Evolutionary conservation across 2,888 invertebrate species (phyloP).

Genomic region (Kryphioiulus occultus): DNA sequence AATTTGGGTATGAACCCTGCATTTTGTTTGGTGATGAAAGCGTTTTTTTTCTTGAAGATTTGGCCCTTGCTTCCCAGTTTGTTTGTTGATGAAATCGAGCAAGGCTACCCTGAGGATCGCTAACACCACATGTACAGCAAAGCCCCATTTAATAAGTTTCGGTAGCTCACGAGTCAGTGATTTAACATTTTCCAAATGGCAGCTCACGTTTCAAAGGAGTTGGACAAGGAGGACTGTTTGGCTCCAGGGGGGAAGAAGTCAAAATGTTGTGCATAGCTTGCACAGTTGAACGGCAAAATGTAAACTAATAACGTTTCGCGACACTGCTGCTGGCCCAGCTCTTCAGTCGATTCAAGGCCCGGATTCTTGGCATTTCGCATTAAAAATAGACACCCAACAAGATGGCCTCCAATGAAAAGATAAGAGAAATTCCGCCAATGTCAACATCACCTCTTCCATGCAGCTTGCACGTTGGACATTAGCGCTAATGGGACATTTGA

Average conservation of each 20-base stretch:
- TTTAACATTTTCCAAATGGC: background rate
- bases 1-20: too few species aligned
- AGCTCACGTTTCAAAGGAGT: background rate
- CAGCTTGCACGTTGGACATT: background rate
- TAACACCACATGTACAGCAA: background rate
- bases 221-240: conserved; percentile 10
- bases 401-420: conserved; percentile 18
- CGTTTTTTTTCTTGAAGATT: too few species aligned
- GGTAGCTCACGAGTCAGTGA: background rate
- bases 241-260: background rate
- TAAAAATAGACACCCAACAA: conserved; percentile 17
- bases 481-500: background rate
- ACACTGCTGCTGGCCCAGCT: background rate
- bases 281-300: background rate
- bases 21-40: too few species aligned
- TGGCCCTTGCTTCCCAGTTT: too few species aligned
- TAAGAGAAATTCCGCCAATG: background rate
- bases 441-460: background rate
- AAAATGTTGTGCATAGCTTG: background rate
- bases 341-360: background rate
- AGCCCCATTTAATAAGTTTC: conserved; percentile 1
- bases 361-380: background rate
- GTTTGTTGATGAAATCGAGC: too few species aligned
- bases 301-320: background rate
- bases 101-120: background rate